phyloP scores from a whole-genome alignment of 1,140 invertebrate species.

The Trichonephila clavipes region DNA sequence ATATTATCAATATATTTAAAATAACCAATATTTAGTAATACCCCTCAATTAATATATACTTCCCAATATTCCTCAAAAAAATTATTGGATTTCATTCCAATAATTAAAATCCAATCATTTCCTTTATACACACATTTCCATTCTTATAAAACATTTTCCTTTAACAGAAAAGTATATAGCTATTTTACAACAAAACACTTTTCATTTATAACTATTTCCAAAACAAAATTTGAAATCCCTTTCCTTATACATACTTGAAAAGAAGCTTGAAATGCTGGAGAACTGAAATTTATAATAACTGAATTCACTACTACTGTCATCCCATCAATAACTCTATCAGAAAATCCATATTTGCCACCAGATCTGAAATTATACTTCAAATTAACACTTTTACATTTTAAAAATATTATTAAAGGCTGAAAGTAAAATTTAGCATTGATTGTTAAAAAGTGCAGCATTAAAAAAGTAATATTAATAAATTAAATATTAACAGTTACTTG shows the following conservation, averaged over 20 bases:
- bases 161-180: too few relatives aligned
- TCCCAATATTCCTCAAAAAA: too few relatives aligned
- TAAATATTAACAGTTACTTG: conserved; percentile 76
- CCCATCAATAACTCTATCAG: conserved; percentile 97
- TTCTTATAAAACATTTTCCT: too few relatives aligned
- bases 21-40: too few relatives aligned
- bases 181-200: too few relatives aligned
- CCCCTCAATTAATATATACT: too few relatives aligned
- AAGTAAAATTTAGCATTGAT: neutral
- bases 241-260: conserved; percentile 87
- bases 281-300: conserved; percentile 95
- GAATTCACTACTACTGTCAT: conserved; percentile 97
- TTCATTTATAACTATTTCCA: too few relatives aligned
- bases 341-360: conserved; percentile 91
- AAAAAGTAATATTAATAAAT: neutral
- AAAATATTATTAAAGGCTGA: neutral
- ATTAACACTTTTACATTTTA: too few relatives aligned
- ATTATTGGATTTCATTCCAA: too few relatives aligned
- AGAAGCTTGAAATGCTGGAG: conserved; percentile 95
- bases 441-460: neutral
- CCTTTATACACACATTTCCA: too few relatives aligned
- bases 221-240: neutral
- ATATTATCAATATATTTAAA: too few relatives aligned
- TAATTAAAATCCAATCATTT: too few relatives aligned
- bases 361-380: conserved; percentile 64